Evolutionary conservation across 2,888 invertebrate genomes (phyloP), one percentile per base, ranked within the genome.

Genomic region (Tetragonisca angustula): DNA sequence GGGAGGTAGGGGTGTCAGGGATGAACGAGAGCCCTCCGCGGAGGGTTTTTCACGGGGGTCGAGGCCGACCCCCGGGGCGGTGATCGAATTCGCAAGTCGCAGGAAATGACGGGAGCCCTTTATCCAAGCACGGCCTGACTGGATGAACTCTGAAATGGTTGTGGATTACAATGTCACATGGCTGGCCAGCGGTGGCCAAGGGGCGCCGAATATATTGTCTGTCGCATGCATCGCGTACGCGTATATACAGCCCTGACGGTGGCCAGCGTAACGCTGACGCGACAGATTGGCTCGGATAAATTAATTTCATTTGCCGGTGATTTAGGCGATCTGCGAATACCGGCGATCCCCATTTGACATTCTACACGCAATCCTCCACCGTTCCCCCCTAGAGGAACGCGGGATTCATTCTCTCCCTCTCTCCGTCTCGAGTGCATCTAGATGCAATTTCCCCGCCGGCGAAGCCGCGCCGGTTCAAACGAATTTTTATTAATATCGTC

Each of bases 271-370:
- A 90, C 89, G 88, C 85, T 87, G 85, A 87, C 86, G 89, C 90
- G 91, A 90, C 91, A 91, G 90, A 91, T 91, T 91, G 90, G 90
- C 90, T 86, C 83, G 90, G 91, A 91, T 91, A 90, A 91, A 91
- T 91, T 91, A 90, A 91, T 91, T 91, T 91, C 88, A 91, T 91
- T 91, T 90, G 87, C 90, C 90, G 88, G 87, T 91, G 91, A 91
- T 91, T 91, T 91, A 91, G 86, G 84, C 86, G 90, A 90, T 89
- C 86, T 85, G 83, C 85, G 87, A 83, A 87, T 84, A 89, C 88
- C 84, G 79, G 86, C 86, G 90, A 85, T 81, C 82, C 77, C 84
- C 83, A 81, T 84, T 88, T 88, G 83, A 89, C 85, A 88, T 87
- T 79, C 88, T 85, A 88, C 83, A 79, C 79, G 83, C 84, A 64